Percentiles rank a stretch among this genome's conserved stretches.
phyloP scores from a whole-genome alignment of 2,113 vertebrate genomes.

The Lamprotornis superbus region DNA sequence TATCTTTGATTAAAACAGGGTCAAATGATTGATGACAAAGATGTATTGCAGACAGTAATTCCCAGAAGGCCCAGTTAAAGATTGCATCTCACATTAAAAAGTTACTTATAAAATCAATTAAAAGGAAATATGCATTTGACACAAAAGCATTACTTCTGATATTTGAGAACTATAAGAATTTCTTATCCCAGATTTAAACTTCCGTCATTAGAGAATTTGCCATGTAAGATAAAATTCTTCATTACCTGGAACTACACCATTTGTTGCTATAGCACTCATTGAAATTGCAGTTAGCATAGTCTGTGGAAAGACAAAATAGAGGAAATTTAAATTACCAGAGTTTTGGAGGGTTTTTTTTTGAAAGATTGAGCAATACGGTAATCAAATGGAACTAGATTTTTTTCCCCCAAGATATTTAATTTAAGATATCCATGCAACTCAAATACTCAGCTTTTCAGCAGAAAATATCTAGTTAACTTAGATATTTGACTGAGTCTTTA shows the following conservation, averaged over 20 bases:
- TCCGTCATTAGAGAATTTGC: background rate
- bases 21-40: background rate
- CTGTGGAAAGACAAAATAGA: constrained; percentile 67
- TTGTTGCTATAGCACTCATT: constrained; percentile 97
- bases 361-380: background rate
- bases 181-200: background rate
- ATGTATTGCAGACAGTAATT: background rate
- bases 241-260: constrained; percentile 94
- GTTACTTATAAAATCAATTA: background rate
- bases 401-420: background rate
- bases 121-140: background rate
- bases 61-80: background rate
- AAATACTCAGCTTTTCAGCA: background rate
- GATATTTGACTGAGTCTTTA: background rate
- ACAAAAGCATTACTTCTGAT: background rate
- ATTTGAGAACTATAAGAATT: background rate
- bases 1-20: background rate
- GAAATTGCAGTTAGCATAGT: constrained; percentile 97
- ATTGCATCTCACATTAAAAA: background rate
- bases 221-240: background rate
- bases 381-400: background rate
- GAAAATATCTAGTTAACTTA: background rate
- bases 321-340: background rate
- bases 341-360: background rate
- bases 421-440: background rate